Conservation (phyloP, 2,797 vertebrate genomes). For the Jordanella pulchra region DNA sequence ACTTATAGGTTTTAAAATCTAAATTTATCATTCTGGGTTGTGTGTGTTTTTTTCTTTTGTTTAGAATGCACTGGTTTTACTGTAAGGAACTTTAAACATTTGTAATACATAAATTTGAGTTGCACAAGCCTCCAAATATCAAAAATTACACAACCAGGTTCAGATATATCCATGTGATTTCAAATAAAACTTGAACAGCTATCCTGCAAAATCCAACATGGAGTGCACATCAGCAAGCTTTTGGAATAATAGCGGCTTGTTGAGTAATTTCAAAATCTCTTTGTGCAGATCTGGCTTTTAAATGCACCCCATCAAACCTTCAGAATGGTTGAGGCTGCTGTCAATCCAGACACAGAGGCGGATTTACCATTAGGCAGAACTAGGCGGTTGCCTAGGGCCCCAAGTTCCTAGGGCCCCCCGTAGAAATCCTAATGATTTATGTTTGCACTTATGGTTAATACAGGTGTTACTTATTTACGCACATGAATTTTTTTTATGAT, state of each 20-base stretch:
- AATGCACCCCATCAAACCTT: neutral
- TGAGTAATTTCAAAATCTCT: neutral
- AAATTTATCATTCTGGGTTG: no score
- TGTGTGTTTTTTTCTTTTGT: no score
- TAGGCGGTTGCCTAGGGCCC: no score
- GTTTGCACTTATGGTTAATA: no score
- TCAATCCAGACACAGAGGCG: neutral
- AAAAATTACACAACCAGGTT: neutral
- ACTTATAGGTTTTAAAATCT: neutral
- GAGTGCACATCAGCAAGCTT: neutral
- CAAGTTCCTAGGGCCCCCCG: no score
- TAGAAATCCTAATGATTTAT: no score
- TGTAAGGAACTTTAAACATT: neutral
- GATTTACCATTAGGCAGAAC: no score
- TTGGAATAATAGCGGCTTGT: neutral
- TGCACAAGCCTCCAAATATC: neutral
- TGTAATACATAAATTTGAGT: neutral
- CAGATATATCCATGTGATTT: neutral
- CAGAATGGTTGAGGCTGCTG: neutral
- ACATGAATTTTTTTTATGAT: no score
- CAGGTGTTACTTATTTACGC: no score
- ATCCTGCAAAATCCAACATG: neutral
- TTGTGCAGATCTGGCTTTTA: neutral
- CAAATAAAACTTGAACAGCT: neutral
- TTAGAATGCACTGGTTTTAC: neutral